Evolutionary conservation across 2,113 vertebrate species (phyloP).

Genomic region (Vanacampus margaritifer): DNA sequence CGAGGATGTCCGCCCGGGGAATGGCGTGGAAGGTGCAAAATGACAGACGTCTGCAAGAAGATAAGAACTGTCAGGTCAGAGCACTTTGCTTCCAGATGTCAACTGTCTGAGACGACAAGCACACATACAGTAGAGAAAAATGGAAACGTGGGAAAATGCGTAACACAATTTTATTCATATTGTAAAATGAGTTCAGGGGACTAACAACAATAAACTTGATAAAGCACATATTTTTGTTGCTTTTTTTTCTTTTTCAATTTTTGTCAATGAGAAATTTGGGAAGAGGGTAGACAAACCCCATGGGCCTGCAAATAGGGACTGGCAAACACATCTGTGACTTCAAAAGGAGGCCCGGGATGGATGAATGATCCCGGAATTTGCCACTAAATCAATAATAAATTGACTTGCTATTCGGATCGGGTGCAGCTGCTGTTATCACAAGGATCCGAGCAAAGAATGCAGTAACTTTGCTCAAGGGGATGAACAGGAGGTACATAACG

Average conservation of each 20-base stretch:
- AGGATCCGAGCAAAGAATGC: conserved; percentile 59
- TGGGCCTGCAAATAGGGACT: conserved; percentile 13
- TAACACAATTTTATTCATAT: neutral
- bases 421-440: conserved; percentile 41
- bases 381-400: conserved; percentile 40
- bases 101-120: neutral
- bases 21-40: conserved; percentile 20
- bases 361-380: conserved; percentile 56
- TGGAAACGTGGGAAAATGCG: too few relatives aligned
- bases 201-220: neutral
- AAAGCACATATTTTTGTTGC: neutral
- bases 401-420: conserved; percentile 48
- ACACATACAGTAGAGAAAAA: neutral
- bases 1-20: conserved; percentile 21
- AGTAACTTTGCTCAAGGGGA: conserved; percentile 39
- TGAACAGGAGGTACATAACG: conserved; percentile 26
- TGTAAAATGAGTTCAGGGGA: conserved; percentile 1
- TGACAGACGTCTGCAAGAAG: conserved; percentile 23
- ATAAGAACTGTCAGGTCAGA: neutral
- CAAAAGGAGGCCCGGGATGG: conserved; percentile 49
- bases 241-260: neutral
- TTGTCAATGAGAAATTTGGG: conserved; percentile 7
- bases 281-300: conserved; percentile 17
- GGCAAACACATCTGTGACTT: conserved; percentile 50
- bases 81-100: conserved; percentile 7